Percentiles rank a stretch among this genome's conserved stretches.
These are phyloP conservation scores for Austrolebias charrua DNA, from an alignment of 2,797 vertebrate genomes.

Conservation along the genomic window DNA sequence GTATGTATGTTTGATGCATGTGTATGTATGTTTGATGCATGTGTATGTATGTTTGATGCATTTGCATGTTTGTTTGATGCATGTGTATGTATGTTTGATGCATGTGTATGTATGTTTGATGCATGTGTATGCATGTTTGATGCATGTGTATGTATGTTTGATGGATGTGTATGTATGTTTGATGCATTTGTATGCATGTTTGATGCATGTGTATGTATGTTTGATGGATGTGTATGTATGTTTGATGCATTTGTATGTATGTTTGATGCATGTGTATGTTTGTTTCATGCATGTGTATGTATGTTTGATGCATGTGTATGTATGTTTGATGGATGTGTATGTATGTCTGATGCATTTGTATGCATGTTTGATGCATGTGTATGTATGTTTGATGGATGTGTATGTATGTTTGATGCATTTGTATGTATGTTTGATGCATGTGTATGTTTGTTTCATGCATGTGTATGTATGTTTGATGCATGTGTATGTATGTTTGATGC, in stretches of 20 bases:
- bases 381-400: too few relatives aligned
- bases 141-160: not conserved
- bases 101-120: conserved; percentile 6
- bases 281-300: not conserved
- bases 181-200: conserved; percentile 2
- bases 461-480: not conserved
- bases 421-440: too few relatives aligned
- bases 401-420: conserved; percentile 1
- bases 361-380: not conserved
- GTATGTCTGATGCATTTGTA: too few relatives aligned
- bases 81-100: not conserved
- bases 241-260: not conserved
- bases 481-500: conserved; percentile 7
- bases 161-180: not conserved
- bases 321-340: not conserved
- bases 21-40: conserved; percentile 5
- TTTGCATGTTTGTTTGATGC: conserved; percentile 8
- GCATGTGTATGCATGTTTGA: not conserved
- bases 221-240: too few relatives aligned
- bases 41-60: not conserved
- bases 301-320: too few relatives aligned
- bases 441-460: conserved; percentile 5
- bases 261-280: too few relatives aligned
- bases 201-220: not conserved
- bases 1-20: too few relatives aligned